These are phyloP conservation scores for Mythimna vitellina DNA, from an alignment of 2,888 invertebrate genomes.

Conservation along the genomic window DNA sequence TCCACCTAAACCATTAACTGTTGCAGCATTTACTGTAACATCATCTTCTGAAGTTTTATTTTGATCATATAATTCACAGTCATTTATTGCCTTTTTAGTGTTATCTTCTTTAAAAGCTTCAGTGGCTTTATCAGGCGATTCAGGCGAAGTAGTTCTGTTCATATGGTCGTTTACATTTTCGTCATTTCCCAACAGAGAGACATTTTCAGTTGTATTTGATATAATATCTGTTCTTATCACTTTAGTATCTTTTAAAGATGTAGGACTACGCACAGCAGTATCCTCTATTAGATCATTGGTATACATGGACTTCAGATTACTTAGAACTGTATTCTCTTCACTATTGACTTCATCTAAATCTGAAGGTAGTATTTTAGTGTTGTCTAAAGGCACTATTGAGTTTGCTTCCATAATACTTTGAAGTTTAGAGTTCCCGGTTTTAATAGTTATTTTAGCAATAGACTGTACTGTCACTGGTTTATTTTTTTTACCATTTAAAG, in stretches of 20 bases:
- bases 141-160: not conserved
- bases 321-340: slow-evolving; percentile 5
- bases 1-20: slow-evolving; percentile 7
- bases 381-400: slow-evolving; percentile 3
- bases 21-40: slow-evolving; percentile 15
- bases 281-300: slow-evolving; percentile 1
- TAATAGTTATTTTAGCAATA: slow-evolving; percentile 50
- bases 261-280: not conserved
- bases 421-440: slow-evolving; percentile 10
- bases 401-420: slow-evolving; percentile 1
- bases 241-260: slow-evolving; percentile 1
- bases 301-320: not conserved
- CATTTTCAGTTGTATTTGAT: slow-evolving; percentile 7
- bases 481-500: slow-evolving; percentile 54
- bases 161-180: slow-evolving; percentile 1
- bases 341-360: slow-evolving; percentile 6
- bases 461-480: slow-evolving; percentile 69
- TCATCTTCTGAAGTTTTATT: slow-evolving; percentile 5
- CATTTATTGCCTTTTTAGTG: not conserved
- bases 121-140: slow-evolving; percentile 8
- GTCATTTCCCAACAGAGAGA: not conserved
- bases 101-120: not conserved
- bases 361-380: slow-evolving; percentile 7
- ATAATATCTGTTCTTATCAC: not conserved
- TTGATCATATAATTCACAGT: slow-evolving; percentile 10